Base-by-base conservation (phyloP, 2,113 vertebrate species). In the Amazona guildingii region DNA sequence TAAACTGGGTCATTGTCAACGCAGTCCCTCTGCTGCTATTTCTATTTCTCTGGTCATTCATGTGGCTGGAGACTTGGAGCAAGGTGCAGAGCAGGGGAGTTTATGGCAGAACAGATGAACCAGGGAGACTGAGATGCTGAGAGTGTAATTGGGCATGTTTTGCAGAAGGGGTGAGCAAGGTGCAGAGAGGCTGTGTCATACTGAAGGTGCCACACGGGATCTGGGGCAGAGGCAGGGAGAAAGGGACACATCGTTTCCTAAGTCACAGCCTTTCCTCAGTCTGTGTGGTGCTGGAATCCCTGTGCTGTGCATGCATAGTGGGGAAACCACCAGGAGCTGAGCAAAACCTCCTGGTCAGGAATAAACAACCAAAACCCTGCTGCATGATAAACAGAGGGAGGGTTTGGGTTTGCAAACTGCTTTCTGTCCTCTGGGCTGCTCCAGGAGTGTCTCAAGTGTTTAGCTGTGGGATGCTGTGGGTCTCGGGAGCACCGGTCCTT, bases 161-260 rank as follows among this genome's bases (percentile, higher is more conserved):
- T 67, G 41, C 54, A 46, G 88, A 48, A 74, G 39, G 55, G 35
- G 6, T 57, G 41, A 90, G 37, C 37, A 27, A 86, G 37, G 59
- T 43, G 68, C 46, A 63, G 61, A 69, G 79, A 66, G 41, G 10
- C 13, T 3, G 0, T 83, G 57, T 18, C 29, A 6, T 27, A 39
- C 16, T 2, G 0, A 66, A 83, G 44, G 29, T 62, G 29, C 24
- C 1, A 1, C 1, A 1, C 35, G 28, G 75, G 63, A 46, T 39
- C 35, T 3, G 0, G 33, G 49, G 49, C 51, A 88, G n/a, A 70
- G 25, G n/a, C 8, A 46, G 51, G 64, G 74, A 51, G 39, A 29
- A 73, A 62, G 57, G 51, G 43, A 19, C 28, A 41, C 37, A 17
- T 44, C 35, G 5, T 76, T 82, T 69, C 62, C 2, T 1, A 55